A percentile compares a stretch with the other conserved stretches of the same genome.
Conservation (phyloP, 2,888 invertebrate genomes). For the Limenitis camilla region DNA sequence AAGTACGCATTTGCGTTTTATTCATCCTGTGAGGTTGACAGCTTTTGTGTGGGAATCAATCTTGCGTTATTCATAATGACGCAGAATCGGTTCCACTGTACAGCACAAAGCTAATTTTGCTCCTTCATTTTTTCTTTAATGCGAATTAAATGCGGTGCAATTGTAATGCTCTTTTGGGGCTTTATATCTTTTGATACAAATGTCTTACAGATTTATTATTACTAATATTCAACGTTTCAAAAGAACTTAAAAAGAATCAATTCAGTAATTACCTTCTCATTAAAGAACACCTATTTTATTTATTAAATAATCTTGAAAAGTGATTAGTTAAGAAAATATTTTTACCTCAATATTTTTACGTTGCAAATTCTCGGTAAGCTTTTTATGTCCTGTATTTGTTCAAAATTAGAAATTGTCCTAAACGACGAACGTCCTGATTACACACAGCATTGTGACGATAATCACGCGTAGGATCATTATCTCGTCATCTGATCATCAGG, state of each 20-base stretch:
- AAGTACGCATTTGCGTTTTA: constrained; percentile 41
- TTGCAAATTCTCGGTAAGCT: too few relatives aligned
- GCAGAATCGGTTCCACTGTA: constrained; percentile 62
- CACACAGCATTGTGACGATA: constrained; percentile 12
- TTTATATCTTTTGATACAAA: constrained; percentile 25
- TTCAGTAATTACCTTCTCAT: too few relatives aligned
- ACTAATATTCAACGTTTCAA: constrained; percentile 21
- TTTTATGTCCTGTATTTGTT: too few relatives aligned
- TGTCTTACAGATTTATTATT: constrained; percentile 25
- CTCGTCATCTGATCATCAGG: constrained; percentile 5
- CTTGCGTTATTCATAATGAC: constrained; percentile 60
- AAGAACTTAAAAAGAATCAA: neutral
- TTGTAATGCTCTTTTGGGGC: constrained; percentile 19
- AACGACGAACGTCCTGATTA: constrained; percentile 13
- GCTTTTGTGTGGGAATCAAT: constrained; percentile 67
- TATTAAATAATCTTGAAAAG: too few relatives aligned
- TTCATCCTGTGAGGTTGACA: constrained; percentile 56
- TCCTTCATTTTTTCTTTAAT: constrained; percentile 39
- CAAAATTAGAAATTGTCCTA: neutral
- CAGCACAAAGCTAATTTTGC: constrained; percentile 62
- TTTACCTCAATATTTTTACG: too few relatives aligned
- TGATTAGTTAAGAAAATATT: too few relatives aligned
- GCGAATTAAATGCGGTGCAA: constrained; percentile 20
- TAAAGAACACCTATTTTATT: too few relatives aligned
- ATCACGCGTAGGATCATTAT: constrained; percentile 5